Conservation (phyloP, 2,113 vertebrate species). For the Lutjanus erythropterus region DNA sequence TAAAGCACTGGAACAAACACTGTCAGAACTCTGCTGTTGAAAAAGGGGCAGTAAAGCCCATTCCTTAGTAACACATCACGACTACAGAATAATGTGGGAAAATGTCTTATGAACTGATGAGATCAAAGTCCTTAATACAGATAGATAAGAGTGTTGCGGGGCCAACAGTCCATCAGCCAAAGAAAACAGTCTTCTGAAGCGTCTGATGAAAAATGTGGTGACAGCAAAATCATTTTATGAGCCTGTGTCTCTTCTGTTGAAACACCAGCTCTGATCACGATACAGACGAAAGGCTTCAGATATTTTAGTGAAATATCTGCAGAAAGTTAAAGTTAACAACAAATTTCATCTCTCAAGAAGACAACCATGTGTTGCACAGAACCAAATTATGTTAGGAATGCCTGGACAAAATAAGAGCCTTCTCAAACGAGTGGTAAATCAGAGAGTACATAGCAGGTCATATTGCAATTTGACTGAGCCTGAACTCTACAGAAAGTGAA, state of each 20-base stretch:
- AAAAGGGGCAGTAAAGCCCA: not conserved
- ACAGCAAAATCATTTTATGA: conserved; percentile 12
- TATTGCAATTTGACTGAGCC: too few species aligned
- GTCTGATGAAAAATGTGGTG: conserved; percentile 48
- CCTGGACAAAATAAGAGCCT: not conserved
- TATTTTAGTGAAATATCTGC: too few species aligned
- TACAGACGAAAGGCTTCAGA: conserved; percentile 16
- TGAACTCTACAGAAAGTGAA: too few species aligned
- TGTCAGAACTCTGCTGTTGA: not conserved
- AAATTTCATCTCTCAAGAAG: not conserved
- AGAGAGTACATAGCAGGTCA: too few species aligned
- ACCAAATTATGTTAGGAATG: conserved; percentile 1
- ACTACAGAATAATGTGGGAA: conserved; percentile 12
- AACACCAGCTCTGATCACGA: conserved; percentile 2
- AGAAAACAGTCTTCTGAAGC: conserved; percentile 49
- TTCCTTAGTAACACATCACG: not conserved
- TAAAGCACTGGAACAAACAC: conserved; percentile 12
- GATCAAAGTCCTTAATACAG: conserved; percentile 8
- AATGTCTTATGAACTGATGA: conserved; percentile 1
- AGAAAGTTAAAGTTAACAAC: not conserved
- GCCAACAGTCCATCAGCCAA: conserved; percentile 22
- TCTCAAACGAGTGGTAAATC: not conserved
- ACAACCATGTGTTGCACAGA: conserved; percentile 2
- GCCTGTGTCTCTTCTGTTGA: conserved; percentile 27
- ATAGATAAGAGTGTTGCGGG: conserved; percentile 34